These are phyloP conservation scores for Clamator glandarius DNA, from an alignment of 2,797 vertebrate species.

Conservation along the genomic window DNA sequence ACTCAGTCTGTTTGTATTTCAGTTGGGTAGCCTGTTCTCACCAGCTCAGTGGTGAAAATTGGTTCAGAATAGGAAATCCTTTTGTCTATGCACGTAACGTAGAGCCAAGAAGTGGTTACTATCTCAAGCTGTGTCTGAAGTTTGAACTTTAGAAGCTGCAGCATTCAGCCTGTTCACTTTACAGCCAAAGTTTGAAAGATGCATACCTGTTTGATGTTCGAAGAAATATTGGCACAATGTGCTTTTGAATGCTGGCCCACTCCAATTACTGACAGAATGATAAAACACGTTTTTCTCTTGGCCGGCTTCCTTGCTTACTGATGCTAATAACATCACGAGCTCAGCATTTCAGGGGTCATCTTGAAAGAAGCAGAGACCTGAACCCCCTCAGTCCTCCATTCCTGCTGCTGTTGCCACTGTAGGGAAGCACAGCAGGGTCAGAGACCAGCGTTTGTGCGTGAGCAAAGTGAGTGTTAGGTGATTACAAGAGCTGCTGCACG, in stretches of 20 bases:
- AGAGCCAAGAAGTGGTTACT: background rate
- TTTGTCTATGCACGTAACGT: background rate
- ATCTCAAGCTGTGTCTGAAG: background rate
- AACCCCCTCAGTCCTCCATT: background rate
- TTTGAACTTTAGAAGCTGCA: background rate
- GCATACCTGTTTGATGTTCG: background rate
- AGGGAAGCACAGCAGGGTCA: accelerated
- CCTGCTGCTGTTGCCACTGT: background rate
- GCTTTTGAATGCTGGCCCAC: conserved; percentile 17
- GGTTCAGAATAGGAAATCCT: background rate
- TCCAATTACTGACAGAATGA: conserved; percentile 37
- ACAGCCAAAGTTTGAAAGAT: background rate
- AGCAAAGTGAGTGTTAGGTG: background rate
- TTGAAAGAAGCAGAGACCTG: conserved; percentile 29
- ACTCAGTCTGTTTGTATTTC: background rate
- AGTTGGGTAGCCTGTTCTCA: background rate
- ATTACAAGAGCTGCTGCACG: background rate
- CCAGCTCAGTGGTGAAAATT: background rate
- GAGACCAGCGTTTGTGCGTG: background rate
- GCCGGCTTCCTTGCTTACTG: conserved; percentile 53
- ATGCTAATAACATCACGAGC: conserved; percentile 26
- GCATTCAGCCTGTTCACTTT: background rate
- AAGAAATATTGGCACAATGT: conserved; percentile 54
- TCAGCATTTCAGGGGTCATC: conserved; percentile 49
- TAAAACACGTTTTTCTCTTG: conserved; percentile 48